These are phyloP conservation scores for Dryobates pubescens DNA, from an alignment of 2,797 vertebrate species.

Conservation along the genomic window DNA sequence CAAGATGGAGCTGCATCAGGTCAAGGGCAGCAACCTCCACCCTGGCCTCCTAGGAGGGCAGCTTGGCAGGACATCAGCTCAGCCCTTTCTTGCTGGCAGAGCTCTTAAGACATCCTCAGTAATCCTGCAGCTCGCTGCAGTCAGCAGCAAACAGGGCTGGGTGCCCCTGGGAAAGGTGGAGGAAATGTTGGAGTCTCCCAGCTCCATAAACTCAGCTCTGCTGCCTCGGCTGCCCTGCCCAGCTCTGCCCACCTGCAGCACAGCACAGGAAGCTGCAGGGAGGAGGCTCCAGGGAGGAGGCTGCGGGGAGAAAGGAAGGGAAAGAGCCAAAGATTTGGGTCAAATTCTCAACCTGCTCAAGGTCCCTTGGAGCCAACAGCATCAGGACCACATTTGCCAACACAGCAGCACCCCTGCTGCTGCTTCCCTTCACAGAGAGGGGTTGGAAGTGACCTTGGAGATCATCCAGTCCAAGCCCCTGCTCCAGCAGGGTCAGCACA, in stretches of 20 bases:
- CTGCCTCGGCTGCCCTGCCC: no score
- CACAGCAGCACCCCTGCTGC: accelerated
- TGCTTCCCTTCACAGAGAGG: background rate
- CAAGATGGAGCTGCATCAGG: background rate
- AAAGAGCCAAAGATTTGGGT: background rate
- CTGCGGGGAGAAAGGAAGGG: no score
- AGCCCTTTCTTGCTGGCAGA: background rate
- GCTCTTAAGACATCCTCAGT: background rate
- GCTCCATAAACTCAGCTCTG: background rate
- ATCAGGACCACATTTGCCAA: accelerated
- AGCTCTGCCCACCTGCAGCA: accelerated
- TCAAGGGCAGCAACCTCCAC: background rate
- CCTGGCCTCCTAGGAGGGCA: background rate
- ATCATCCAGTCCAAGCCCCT: no score
- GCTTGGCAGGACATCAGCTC: background rate
- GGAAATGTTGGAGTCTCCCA: background rate
- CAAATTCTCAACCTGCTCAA: background rate
- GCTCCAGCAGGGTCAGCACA: background rate
- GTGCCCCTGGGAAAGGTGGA: background rate
- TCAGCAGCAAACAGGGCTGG: constrained; percentile 14
- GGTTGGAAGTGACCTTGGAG: no score
- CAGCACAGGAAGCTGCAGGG: accelerated
- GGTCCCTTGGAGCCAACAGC: background rate
- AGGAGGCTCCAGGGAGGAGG: no score
- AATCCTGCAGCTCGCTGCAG: constrained; percentile 1